phyloP scores from a whole-genome alignment of 2,888 invertebrate species.

The Aphodius sticticus region DNA sequence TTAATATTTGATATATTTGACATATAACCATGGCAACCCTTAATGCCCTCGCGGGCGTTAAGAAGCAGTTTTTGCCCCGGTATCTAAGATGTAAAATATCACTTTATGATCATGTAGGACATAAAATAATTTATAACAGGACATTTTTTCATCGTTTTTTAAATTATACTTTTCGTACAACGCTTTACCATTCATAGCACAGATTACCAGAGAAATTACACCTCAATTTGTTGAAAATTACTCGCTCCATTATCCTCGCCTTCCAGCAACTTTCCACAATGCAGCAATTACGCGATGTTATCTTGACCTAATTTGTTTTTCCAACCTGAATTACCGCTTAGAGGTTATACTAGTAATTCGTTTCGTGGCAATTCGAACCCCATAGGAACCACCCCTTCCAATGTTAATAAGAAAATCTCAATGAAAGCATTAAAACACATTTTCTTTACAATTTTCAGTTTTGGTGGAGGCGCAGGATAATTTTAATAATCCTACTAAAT shows the following conservation, averaged over 20 bases:
- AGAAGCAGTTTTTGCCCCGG: too few relatives aligned
- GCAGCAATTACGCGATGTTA: not conserved
- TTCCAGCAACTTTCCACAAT: not conserved
- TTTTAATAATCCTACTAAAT: not conserved
- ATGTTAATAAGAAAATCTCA: too few relatives aligned
- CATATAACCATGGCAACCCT: too few relatives aligned
- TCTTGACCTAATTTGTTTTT: slow-evolving; percentile 4
- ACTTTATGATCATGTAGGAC: too few relatives aligned
- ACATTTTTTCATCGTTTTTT: too few relatives aligned
- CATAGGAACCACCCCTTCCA: too few relatives aligned
- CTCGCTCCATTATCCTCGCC: not conserved
- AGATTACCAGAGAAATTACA: not conserved
- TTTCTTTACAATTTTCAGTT: not conserved
- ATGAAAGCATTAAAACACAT: not conserved
- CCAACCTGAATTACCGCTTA: not conserved
- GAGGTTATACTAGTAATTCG: not conserved
- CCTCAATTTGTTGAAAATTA: not conserved
- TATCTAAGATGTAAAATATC: too few relatives aligned
- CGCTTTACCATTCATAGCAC: not conserved
- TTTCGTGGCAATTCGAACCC: too few relatives aligned
- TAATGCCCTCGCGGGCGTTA: too few relatives aligned
- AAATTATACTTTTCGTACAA: not conserved
- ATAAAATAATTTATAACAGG: too few relatives aligned
- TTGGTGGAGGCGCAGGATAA: not conserved
- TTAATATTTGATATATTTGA: too few relatives aligned